These are phyloP conservation scores for Parasteatoda lunata DNA, from an alignment of 2,888 invertebrate genomes.

Conservation along the genomic window DNA sequence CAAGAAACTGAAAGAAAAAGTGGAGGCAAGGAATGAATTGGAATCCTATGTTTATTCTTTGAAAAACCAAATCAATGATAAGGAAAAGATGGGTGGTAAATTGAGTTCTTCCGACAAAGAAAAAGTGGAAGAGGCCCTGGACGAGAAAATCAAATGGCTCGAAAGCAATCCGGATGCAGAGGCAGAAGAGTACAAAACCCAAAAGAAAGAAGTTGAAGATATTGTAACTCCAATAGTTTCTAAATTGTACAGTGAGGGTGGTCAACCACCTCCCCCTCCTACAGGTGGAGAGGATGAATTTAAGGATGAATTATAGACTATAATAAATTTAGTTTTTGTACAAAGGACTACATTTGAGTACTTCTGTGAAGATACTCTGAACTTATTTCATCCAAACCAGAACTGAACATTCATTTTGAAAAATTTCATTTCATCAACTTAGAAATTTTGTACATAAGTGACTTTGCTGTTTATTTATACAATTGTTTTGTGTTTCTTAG, in stretches of 20 bases:
- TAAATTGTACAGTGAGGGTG: constrained; percentile 93
- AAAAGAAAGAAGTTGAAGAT: constrained; percentile 94
- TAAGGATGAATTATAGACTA: constrained; percentile 78
- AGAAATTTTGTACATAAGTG: constrained; percentile 27
- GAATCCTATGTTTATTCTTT: constrained; percentile 98
- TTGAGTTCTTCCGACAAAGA: constrained; percentile 90
- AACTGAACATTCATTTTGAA: constrained; percentile 36
- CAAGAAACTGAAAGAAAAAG: constrained; percentile 94
- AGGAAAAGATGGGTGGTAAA: constrained; percentile 97
- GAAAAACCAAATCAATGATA: constrained; percentile 96
- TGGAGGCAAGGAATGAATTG: constrained; percentile 96
- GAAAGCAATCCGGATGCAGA: constrained; percentile 96
- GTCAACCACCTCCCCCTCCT: constrained; percentile 81
- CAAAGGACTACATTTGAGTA: background rate
- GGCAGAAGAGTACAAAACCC: constrained; percentile 91
- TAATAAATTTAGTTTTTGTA: constrained; percentile 7
- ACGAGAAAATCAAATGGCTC: constrained; percentile 97
- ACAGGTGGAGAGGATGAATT: constrained; percentile 84
- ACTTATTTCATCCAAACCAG: background rate
- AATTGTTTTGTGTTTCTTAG: constrained; percentile 23
- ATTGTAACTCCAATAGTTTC: constrained; percentile 97
- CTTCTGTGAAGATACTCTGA: constrained; percentile 40
- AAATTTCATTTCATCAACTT: constrained; percentile 14
- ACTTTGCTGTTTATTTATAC: constrained; percentile 45
- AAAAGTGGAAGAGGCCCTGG: constrained; percentile 95